These are phyloP conservation scores for Cheilosia grossa DNA, from an alignment of 2,888 invertebrate species.

Conservation along the genomic window DNA sequence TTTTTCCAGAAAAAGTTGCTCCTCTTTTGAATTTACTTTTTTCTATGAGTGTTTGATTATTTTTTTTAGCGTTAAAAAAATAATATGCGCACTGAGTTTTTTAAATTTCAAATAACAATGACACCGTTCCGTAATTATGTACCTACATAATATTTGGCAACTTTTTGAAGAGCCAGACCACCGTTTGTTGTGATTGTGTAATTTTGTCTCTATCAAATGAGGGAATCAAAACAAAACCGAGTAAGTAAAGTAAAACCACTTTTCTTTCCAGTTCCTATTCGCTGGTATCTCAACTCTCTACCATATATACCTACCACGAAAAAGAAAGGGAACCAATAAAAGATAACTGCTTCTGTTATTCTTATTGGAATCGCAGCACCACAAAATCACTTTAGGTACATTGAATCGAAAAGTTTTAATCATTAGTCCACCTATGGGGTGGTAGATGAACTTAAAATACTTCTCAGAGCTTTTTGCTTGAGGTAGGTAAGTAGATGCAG, in stretches of 20 bases:
- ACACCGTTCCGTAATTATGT: neutral
- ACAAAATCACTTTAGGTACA: too few species aligned
- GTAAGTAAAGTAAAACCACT: neutral
- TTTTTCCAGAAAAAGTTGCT: conserved; percentile 38
- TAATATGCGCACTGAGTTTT: neutral
- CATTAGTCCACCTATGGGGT: too few species aligned
- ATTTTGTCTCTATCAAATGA: neutral
- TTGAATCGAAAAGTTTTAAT: too few species aligned
- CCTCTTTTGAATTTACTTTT: conserved; percentile 61
- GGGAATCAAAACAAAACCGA: conserved; percentile 56
- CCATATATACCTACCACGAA: too few species aligned
- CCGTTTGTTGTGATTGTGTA: neutral
- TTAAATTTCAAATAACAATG: neutral
- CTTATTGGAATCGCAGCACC: too few species aligned
- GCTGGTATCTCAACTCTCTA: too few species aligned
- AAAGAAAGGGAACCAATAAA: too few species aligned
- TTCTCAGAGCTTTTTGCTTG: too few species aligned
- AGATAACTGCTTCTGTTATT: too few species aligned
- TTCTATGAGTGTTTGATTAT: conserved; percentile 45
- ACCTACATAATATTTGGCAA: neutral
- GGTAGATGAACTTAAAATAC: too few species aligned
- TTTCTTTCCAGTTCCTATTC: too few species aligned
- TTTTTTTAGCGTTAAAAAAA: conserved; percentile 37
- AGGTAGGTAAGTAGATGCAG: too few species aligned
- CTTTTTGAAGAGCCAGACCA: neutral